These are phyloP conservation scores for Dipus sagitta DNA, from an alignment of 2,797 vertebrate species.

Conservation along the genomic window DNA sequence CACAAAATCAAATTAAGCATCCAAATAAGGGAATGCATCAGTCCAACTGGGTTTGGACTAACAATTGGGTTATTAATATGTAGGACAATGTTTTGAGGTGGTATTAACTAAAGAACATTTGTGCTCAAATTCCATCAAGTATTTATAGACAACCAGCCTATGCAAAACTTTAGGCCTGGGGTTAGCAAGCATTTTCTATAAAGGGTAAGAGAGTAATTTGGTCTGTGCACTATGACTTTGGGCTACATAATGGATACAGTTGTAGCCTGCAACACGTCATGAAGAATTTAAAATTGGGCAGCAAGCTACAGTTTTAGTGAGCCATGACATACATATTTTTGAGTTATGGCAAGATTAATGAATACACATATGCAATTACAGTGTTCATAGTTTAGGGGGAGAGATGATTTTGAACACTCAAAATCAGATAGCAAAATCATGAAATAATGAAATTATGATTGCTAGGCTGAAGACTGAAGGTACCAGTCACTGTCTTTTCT, in stretches of 20 bases:
- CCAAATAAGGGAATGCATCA: not conserved
- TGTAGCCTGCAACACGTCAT: not conserved
- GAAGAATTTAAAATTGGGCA: not conserved
- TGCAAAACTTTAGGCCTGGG: not conserved
- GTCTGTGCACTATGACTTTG: not conserved
- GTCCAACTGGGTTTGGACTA: not conserved
- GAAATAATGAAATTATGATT: not conserved
- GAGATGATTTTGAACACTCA: not conserved
- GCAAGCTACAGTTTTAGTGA: not conserved
- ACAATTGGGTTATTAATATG: conserved; percentile 26
- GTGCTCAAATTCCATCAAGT: not conserved
- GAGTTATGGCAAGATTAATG: not conserved
- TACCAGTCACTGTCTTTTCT: not conserved
- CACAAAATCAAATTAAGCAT: conserved; percentile 40
- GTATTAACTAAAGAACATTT: not conserved
- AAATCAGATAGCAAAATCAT: conserved; percentile 5
- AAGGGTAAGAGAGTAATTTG: conserved; percentile 11
- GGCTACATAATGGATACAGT: not conserved
- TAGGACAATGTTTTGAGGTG: not conserved
- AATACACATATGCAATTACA: not conserved
- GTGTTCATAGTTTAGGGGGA: not conserved
- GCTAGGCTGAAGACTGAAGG: not conserved
- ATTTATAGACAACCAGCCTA: not conserved
- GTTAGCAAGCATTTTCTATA: conserved; percentile 5
- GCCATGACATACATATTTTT: not conserved